phyloP scores from a whole-genome alignment of 2,797 vertebrate genomes.

The Acropternis orthonyx region DNA sequence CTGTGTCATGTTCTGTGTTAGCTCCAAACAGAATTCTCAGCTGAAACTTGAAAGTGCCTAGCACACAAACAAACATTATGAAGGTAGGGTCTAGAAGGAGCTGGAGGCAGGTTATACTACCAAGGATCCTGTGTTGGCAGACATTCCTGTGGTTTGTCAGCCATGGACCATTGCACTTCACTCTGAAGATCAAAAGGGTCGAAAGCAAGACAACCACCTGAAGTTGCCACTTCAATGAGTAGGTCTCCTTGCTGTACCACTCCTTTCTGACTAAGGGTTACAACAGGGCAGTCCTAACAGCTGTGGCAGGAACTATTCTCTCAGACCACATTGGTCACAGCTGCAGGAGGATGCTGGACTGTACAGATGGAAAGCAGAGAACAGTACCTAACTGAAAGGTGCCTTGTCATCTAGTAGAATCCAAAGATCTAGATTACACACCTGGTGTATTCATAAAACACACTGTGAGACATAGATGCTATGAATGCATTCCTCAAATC shows the following conservation, averaged over 20 bases:
- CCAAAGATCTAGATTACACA: background rate
- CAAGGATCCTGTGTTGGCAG: background rate
- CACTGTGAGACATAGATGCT: background rate
- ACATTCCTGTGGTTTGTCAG: background rate
- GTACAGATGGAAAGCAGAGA: background rate
- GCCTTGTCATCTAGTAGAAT: background rate
- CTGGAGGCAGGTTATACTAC: fast-evolving
- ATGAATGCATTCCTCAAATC: background rate
- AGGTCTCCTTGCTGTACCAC: background rate
- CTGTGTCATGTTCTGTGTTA: background rate
- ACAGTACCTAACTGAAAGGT: background rate
- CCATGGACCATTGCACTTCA: background rate
- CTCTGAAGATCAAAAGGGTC: background rate
- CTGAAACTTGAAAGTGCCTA: background rate
- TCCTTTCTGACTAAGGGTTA: background rate
- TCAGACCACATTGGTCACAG: background rate
- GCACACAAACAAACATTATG: background rate
- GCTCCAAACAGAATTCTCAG: background rate
- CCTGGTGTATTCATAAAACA: background rate
- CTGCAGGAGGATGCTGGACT: background rate
- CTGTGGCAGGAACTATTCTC: background rate
- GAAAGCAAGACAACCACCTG: background rate
- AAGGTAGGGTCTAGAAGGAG: background rate
- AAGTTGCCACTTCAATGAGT: background rate
- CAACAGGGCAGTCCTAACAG: no score